Conservation (phyloP, 2,888 invertebrate species). For the Coleophora flavipennella region DNA sequence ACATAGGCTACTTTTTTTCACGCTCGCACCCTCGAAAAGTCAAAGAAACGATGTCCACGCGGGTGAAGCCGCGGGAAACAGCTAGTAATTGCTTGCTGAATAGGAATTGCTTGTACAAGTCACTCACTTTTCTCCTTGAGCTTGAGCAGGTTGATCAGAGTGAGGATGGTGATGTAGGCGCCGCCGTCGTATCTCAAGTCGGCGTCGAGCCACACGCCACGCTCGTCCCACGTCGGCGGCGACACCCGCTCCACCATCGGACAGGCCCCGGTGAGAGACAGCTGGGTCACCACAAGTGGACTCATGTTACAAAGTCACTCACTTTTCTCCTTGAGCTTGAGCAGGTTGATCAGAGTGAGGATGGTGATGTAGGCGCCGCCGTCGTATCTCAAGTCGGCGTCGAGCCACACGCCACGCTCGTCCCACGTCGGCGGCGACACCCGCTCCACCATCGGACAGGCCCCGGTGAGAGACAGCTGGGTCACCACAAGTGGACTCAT, state of each 20-base stretch:
- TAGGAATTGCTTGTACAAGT: too few species aligned
- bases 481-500: constrained; percentile 87
- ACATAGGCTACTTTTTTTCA: too few species aligned
- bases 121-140: constrained; percentile 62
- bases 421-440: constrained; percentile 79
- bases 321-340: constrained; percentile 68
- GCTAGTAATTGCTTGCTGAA: too few species aligned
- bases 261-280: constrained; percentile 80
- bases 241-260: constrained; percentile 76
- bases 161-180: constrained; percentile 86
- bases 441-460: constrained; percentile 77
- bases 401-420: constrained; percentile 90
- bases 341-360: constrained; percentile 87
- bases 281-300: constrained; percentile 77
- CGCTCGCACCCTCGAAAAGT: too few species aligned
- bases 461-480: constrained; percentile 80
- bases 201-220: constrained; percentile 91
- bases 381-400: constrained; percentile 85
- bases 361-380: constrained; percentile 86
- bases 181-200: constrained; percentile 85
- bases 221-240: constrained; percentile 80
- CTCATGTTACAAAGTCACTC: constrained; percentile 17
- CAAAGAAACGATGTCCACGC: too few species aligned
- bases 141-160: constrained; percentile 83
- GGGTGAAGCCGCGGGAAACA: too few species aligned